Evolutionary conservation across 2,113 vertebrate species (phyloP).

Genomic region (Dasyornis broadbenti): DNA sequence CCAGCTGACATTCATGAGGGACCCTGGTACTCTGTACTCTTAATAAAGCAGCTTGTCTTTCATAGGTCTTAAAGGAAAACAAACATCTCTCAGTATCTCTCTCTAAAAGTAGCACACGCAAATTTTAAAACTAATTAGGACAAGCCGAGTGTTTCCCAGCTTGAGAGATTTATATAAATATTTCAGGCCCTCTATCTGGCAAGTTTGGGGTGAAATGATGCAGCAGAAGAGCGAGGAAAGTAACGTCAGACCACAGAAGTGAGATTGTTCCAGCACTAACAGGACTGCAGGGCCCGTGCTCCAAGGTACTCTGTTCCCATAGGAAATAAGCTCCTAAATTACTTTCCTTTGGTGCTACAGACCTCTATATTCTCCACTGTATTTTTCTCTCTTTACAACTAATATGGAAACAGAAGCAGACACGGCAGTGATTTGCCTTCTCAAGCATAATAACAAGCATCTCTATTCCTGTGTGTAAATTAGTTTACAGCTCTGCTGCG

Average conservation of each 20-base stretch:
- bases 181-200: not conserved
- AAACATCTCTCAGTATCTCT: not conserved
- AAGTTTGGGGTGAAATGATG: not conserved
- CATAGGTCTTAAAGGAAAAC: not conserved
- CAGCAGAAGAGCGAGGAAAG: not conserved
- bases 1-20: not conserved
- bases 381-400: not conserved
- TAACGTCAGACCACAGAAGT: not conserved
- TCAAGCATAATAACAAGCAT: not conserved
- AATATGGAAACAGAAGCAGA: not conserved
- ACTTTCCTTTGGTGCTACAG: not conserved
- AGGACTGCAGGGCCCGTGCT: not conserved
- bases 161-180: not conserved
- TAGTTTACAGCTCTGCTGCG: not conserved
- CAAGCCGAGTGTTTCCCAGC: not conserved
- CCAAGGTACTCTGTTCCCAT: not conserved
- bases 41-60: not conserved
- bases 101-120: not conserved
- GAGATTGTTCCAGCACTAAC: not conserved
- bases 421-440: not conserved
- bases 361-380: not conserved
- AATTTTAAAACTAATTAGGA: not conserved
- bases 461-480: not conserved
- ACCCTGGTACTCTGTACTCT: not conserved
- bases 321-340: not conserved